Percentiles rank a stretch among this genome's conserved stretches.
phyloP scores from a whole-genome alignment of 2,797 vertebrate species.

The Ctenopoma multispine region DNA sequence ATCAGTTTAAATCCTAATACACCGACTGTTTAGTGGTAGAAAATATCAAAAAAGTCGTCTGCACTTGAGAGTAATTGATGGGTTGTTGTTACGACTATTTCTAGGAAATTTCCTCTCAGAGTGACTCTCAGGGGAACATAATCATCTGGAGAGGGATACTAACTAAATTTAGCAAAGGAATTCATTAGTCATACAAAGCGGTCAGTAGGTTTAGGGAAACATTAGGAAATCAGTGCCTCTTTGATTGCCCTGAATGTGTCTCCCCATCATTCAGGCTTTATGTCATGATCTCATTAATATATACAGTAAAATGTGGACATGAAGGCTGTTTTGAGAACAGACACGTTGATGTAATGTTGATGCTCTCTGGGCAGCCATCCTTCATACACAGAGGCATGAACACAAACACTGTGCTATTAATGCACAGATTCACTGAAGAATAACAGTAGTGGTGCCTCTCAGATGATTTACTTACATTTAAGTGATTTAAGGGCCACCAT shows the following conservation, averaged over 20 bases:
- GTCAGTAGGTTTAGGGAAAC: constrained; percentile 33
- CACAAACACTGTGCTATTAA: background rate
- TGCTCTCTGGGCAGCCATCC: constrained; percentile 7
- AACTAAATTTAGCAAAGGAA: constrained; percentile 64
- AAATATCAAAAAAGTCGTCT: background rate
- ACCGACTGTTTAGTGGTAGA: constrained; percentile 2
- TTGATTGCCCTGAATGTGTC: constrained; percentile 26
- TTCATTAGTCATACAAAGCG: constrained; percentile 55
- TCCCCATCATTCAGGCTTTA: constrained; percentile 32
- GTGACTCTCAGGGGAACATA: constrained; percentile 27
- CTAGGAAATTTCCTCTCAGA: constrained; percentile 44
- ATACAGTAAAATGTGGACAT: background rate
- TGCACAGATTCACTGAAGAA: too few species aligned
- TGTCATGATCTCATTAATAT: constrained; percentile 22
- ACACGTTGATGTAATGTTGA: constrained; percentile 9
- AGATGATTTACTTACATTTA: too few species aligned
- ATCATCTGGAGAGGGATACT: constrained; percentile 47
- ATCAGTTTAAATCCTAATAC: constrained; percentile 9
- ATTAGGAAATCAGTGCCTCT: background rate
- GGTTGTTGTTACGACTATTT: constrained; percentile 49
- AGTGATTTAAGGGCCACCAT: too few species aligned
- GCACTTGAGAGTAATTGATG: constrained; percentile 40
- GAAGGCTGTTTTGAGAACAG: constrained; percentile 27
- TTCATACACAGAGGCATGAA: constrained; percentile 9
- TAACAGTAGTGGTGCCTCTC: too few species aligned